Percentiles rank a stretch among this genome's conserved stretches.
phyloP scores from a whole-genome alignment of 1,140 invertebrate genomes.

The Leptopilina clavipes region DNA sequence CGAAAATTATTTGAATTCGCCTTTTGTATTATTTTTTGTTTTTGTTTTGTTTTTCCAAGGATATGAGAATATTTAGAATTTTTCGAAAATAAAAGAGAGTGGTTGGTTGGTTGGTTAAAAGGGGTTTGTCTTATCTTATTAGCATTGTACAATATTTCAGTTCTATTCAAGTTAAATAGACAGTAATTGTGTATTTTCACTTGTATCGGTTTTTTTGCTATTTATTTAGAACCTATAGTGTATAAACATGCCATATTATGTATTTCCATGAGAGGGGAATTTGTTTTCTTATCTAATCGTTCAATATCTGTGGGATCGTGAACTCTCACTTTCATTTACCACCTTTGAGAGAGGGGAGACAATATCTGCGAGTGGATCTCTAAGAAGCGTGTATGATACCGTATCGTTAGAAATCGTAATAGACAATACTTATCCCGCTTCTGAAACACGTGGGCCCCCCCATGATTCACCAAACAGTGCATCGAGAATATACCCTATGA shows the following conservation, averaged over 20 bases:
- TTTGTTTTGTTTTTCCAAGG: neutral
- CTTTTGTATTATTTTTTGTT: no score
- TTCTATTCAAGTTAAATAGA: neutral
- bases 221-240: neutral
- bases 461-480: conserved; percentile 48
- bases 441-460: conserved; percentile 47
- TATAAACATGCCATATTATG: neutral
- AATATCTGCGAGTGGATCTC: neutral
- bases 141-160: neutral
- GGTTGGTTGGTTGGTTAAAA: no score
- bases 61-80: neutral
- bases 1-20: no score
- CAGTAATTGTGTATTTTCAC: no score
- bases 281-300: neutral
- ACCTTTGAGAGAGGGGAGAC: neutral
- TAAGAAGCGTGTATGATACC: conserved; percentile 12
- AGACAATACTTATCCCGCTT: conserved; percentile 47
- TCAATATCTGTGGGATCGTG: neutral
- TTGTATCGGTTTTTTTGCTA: neutral
- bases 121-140: neutral
- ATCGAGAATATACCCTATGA: conserved; percentile 35
- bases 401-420: neutral
- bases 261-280: neutral
- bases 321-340: conserved; percentile 13
- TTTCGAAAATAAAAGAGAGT: no score